A percentile compares a stretch with the other conserved stretches of the same genome.
phyloP scores from a whole-genome alignment of 2,888 invertebrate species.

The Caenorhabditis angaria region DNA sequence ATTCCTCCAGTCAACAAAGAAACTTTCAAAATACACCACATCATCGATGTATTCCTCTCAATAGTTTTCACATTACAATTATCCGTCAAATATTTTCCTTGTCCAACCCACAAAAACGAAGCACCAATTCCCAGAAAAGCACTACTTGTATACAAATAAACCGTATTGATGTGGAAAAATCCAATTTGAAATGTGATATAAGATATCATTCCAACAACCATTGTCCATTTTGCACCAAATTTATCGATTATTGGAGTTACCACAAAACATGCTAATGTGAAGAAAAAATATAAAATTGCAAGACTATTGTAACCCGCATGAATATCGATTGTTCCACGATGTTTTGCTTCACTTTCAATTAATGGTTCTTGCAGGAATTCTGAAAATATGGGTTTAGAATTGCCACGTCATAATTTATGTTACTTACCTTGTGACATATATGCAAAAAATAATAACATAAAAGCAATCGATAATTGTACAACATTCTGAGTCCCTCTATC shows the following conservation, averaged over 20 bases:
- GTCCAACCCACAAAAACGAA: constrained; percentile 35
- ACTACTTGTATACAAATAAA: constrained; percentile 22
- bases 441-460: constrained; percentile 38
- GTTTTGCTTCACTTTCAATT: constrained; percentile 23
- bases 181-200: constrained; percentile 30
- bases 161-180: constrained; percentile 19
- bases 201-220: constrained; percentile 25
- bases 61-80: constrained; percentile 37
- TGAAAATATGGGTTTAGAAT: background rate
- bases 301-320: constrained; percentile 44
- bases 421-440: constrained; percentile 37
- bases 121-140: constrained; percentile 32
- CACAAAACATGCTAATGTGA: constrained; percentile 34
- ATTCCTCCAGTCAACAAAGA: constrained; percentile 39
- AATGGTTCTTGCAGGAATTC: constrained; percentile 43
- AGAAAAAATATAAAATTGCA: constrained; percentile 41
- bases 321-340: constrained; percentile 19
- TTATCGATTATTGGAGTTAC: constrained; percentile 33
- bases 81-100: constrained; percentile 37
- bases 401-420: background rate
- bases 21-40: constrained; percentile 38
- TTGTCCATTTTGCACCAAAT: constrained; percentile 38
- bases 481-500: constrained; percentile 31
- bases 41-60: constrained; percentile 32
- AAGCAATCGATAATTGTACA: constrained; percentile 23